Base-by-base conservation (phyloP, 1,140 invertebrate species). In the Bombus superbus region DNA sequence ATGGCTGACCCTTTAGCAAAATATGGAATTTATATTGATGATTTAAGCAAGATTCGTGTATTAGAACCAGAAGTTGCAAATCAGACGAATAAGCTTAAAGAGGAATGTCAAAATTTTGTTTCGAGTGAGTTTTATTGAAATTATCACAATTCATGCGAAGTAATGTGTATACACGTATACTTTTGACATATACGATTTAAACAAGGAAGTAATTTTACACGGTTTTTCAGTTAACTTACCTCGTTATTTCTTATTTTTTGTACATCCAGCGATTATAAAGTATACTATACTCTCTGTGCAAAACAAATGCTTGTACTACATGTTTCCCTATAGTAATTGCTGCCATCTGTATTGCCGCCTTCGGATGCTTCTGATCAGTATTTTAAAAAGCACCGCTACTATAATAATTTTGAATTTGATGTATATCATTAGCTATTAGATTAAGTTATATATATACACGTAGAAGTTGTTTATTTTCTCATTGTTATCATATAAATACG, bases 1-100 rank as follows among this genome's bases (percentile, higher is more conserved):
- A 98, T 98, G 96, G 96, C 97, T 75, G 98, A 98, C 91, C 96
- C 97, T 83, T 93, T 98, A 68, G 95, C 96, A 68, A 97, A 97
- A 94, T 96, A 96, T 80, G 97, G 98, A 62, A 95, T 98, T 86
- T 98, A 97, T 95, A 97, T 98, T 88, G 98, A 98, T 94, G 98
- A 98, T 94, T 96, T 98, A 38, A 97, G 98, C 93, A 98, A 98
- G 96, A 97, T 98, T 86, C 96, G 97, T 91, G 96, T 98, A 83
- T 94, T 98, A 82, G 97, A 98, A 92, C 97, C 97, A 2, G 96
- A 97, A 91, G 96, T 97, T 57, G 95, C 97, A 4, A 96, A 97
- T 91, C 97, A 98, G 93, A 98, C 97, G 28, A 96, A 96, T 85
- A 97, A 98, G 95, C 94, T 98, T 66, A 97, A 97, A 95, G 97